These are phyloP conservation scores for Tetragonisca angustula DNA, from an alignment of 2,888 invertebrate species.

Conservation along the genomic window DNA sequence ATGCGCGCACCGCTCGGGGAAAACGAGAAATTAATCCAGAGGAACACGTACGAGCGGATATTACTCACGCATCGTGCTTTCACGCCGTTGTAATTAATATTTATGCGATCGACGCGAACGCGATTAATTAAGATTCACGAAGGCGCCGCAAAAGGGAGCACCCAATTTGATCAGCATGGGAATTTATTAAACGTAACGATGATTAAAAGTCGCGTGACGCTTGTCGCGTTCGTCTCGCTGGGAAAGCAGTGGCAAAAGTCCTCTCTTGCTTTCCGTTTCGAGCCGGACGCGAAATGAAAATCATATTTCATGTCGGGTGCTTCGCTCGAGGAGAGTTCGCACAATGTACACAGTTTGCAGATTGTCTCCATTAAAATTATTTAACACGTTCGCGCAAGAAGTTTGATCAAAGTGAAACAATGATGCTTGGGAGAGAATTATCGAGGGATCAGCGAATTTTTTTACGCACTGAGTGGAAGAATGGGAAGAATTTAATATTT, in stretches of 20 bases:
- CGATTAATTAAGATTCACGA: conserved; percentile 52
- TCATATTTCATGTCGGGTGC: not conserved
- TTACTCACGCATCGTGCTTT: conserved; percentile 31
- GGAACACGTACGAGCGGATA: not conserved
- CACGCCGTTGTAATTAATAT: conserved; percentile 42
- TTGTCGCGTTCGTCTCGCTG: conserved; percentile 9
- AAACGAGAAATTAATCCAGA: conserved; percentile 43
- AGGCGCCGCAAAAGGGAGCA: conserved; percentile 4
- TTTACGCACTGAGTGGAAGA: no score
- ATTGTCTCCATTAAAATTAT: not conserved
- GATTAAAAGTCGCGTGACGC: conserved; percentile 38
- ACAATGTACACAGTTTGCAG: no score
- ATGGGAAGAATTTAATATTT: no score
- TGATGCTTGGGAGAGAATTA: not conserved
- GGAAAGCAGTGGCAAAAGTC: not conserved
- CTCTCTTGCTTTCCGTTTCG: not conserved
- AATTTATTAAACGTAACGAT: conserved; percentile 49
- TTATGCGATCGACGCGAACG: conserved; percentile 53
- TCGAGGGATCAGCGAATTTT: no score
- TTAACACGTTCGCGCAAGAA: not conserved
- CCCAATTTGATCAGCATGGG: conserved; percentile 25
- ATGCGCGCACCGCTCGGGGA: conserved; percentile 4
- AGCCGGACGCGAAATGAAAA: not conserved
- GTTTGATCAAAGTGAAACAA: not conserved
- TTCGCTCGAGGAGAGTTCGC: not conserved